Percentiles rank a stretch among this genome's conserved stretches.
Conservation (phyloP, 1,140 invertebrate species). For the Drosophila micromelanica region DNA sequence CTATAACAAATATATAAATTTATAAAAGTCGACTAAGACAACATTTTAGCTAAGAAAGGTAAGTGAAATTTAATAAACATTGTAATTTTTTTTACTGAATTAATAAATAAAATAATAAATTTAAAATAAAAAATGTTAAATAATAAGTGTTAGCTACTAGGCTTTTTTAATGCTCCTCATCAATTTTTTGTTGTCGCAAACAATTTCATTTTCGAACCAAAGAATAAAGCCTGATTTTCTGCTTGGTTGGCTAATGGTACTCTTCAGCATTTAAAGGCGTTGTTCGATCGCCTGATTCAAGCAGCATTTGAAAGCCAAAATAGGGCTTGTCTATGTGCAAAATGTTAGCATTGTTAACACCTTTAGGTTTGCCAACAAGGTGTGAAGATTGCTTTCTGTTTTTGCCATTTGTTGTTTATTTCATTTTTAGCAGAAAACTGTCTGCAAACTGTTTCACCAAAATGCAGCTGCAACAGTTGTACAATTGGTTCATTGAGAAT, state of each 20-base stretch:
- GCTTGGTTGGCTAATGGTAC: too few relatives aligned
- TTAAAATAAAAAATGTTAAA: too few relatives aligned
- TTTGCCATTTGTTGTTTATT: neutral
- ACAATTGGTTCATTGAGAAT: conserved; percentile 9
- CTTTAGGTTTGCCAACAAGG: conserved; percentile 6
- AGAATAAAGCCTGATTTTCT: too few relatives aligned
- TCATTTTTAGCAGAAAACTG: conserved; percentile 14
- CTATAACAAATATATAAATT: neutral
- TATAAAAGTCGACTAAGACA: neutral
- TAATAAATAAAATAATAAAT: too few relatives aligned
- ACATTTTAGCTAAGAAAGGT: conserved; percentile 8
- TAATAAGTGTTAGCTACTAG: neutral
- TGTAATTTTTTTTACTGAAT: too few relatives aligned
- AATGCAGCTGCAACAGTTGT: conserved; percentile 23
- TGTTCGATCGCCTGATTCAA: neutral
- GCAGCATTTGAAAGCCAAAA: neutral
- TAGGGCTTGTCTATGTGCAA: neutral
- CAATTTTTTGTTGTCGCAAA: too few relatives aligned
- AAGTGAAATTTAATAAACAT: neutral
- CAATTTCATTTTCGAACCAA: too few relatives aligned
- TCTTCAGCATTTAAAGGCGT: neutral
- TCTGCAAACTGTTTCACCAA: conserved; percentile 2
- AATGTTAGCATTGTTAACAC: conserved; percentile 2
- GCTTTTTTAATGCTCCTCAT: neutral
- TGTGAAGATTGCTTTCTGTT: conserved; percentile 6